phyloP scores from a whole-genome alignment of 2,888 invertebrate species.

The Eubasilissa splendida region DNA sequence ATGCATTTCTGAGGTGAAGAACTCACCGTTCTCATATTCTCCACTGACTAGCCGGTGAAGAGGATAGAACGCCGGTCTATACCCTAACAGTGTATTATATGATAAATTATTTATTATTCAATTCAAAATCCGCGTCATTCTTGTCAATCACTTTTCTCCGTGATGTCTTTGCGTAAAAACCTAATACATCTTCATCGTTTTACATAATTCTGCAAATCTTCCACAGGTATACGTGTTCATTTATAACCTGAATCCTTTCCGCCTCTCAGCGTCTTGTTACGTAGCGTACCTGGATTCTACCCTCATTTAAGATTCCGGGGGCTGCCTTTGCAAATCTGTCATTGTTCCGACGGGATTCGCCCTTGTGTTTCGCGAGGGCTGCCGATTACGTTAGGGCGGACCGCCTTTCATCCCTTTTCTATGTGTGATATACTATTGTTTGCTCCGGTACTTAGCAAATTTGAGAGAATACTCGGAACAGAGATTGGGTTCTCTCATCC shows the following conservation, averaged over 20 bases:
- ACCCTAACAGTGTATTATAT: no score
- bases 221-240: conserved; percentile 3
- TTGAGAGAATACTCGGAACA: not conserved
- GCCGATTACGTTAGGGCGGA: not conserved
- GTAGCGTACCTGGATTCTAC: not conserved
- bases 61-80: no score
- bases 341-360: not conserved
- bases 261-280: conserved; percentile 15
- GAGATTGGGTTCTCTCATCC: not conserved
- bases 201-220: no score
- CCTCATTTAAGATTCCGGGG: conserved; percentile 7
- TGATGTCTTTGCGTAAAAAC: no score
- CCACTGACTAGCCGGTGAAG: no score
- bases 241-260: conserved; percentile 4
- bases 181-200: no score
- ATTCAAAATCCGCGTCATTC: no score
- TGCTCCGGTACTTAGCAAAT: conserved; percentile 12
- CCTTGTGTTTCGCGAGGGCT: not conserved
- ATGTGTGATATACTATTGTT: conserved; percentile 16
- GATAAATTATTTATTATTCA: no score
- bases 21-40: no score
- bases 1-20: no score
- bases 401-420: not conserved
- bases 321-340: conserved; percentile 5
- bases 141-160: no score